Evolutionary conservation across 2,888 invertebrate genomes (phyloP), one percentile per base, ranked within the genome.

Genomic region (Magallana nippona): DNA sequence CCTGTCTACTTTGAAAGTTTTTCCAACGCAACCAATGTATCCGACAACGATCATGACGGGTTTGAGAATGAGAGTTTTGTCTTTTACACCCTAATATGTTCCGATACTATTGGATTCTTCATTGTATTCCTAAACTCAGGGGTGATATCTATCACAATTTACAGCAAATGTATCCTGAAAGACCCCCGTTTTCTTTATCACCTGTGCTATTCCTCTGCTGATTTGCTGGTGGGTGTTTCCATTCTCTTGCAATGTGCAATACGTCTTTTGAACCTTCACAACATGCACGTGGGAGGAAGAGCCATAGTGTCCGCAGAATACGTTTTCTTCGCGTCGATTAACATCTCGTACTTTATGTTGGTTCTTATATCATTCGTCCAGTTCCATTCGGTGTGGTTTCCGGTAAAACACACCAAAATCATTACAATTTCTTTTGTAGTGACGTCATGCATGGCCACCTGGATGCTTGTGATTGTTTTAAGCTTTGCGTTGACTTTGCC

Each of bases 341-440:
- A 56, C 56, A 57, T 79, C 22, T 79, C 79, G 8, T 55, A 55
- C 57, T 79, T 55, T 22, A 79, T 79, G 79, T 15, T 79, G 27
- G 56, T 79, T 11, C 56, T 79, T 1, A 55, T 79, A 22, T 79
- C 79, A 15, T 27, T 79, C 10, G 55, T 79, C 57, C 79, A 79
- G 56, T 79, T 79, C 55, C 79, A 79, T 27, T 55, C 79, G n/a
- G 79, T 79, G 55, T 79, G 79, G 79, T 79, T 79, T 57, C 79
- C 79, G 17, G 79, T 79, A 19, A 57, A 56, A 56, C 79, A 79
- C 22, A 79, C 19, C 56, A 63, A 63, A 63, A 63, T 10, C 13
- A 13, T 63, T 15, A 27, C 63, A 11, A 63, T 63, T 11, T 63
- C 63, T 27, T 63, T 63, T 27, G 63, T 63, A 11, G 63, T 63